Percentiles rank a stretch among this genome's conserved stretches.
These are phyloP conservation scores for Callithrix jacchus DNA, from an alignment of 2,113 vertebrate species.

Conservation along the genomic window DNA sequence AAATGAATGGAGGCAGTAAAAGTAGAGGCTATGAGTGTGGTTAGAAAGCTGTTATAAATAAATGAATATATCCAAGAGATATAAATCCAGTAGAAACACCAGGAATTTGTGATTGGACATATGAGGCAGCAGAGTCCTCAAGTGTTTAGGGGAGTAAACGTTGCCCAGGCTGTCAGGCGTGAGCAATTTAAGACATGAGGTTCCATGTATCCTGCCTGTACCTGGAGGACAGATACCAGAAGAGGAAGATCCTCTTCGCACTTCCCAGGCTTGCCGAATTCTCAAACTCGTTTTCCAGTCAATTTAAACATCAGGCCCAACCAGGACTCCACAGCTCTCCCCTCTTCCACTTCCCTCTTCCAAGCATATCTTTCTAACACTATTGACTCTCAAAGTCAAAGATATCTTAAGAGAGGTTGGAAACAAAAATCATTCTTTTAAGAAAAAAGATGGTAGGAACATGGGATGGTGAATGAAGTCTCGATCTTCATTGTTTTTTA, in stretches of 20 bases:
- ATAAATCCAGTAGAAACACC: neutral
- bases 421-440: neutral
- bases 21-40: neutral
- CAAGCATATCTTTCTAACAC: neutral
- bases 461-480: neutral
- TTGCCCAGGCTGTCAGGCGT: fast-evolving
- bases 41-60: neutral
- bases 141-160: neutral
- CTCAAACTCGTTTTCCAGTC: neutral
- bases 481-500: neutral
- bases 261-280: too few relatives aligned
- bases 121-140: neutral
- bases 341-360: neutral
- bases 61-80: neutral
- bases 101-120: neutral
- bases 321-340: neutral
- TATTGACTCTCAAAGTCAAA: neutral
- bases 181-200: neutral
- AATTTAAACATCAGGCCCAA: neutral
- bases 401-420: neutral
- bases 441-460: neutral
- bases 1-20: neutral
- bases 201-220: neutral
- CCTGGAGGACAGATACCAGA: neutral
- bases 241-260: neutral